These are phyloP conservation scores for Hyperopisus bebe DNA, from an alignment of 2,113 vertebrate genomes.

Conservation along the genomic window DNA sequence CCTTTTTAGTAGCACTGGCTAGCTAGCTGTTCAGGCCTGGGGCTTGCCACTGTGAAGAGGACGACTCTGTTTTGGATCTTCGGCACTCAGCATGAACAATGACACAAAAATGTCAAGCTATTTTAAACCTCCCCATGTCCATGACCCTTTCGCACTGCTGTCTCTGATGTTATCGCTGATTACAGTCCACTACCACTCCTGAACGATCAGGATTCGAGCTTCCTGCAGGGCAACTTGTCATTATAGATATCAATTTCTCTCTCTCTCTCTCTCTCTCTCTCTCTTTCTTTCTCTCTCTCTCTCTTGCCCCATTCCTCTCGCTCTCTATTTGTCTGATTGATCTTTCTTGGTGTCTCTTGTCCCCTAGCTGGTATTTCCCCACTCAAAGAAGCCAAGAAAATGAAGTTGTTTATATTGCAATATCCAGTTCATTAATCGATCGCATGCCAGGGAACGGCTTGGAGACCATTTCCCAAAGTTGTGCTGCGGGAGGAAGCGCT, in stretches of 20 bases:
- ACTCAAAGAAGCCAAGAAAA: background rate
- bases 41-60: background rate
- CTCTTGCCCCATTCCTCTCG: background rate
- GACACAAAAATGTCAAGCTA: slow-evolving; percentile 38
- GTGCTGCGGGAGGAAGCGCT: background rate
- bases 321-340: slow-evolving; percentile 2
- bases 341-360: background rate
- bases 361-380: slow-evolving; percentile 1
- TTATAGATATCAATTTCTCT: slow-evolving; percentile 30
- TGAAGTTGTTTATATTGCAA: background rate
- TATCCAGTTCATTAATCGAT: background rate
- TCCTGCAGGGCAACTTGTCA: slow-evolving; percentile 34
- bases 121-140: slow-evolving; percentile 28
- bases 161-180: slow-evolving; percentile 23
- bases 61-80: slow-evolving; percentile 3
- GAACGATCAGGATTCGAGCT: slow-evolving; percentile 22
- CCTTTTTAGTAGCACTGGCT: background rate
- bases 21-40: background rate
- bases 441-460: background rate
- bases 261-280: slow-evolving; percentile 21
- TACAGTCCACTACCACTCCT: slow-evolving; percentile 20
- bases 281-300: background rate
- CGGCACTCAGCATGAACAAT: slow-evolving; percentile 11
- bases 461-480: background rate
- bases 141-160: slow-evolving; percentile 23